Percentiles rank a stretch among this genome's conserved stretches.
phyloP scores from a whole-genome alignment of 2,888 invertebrate genomes.

The Patella pellucida region DNA sequence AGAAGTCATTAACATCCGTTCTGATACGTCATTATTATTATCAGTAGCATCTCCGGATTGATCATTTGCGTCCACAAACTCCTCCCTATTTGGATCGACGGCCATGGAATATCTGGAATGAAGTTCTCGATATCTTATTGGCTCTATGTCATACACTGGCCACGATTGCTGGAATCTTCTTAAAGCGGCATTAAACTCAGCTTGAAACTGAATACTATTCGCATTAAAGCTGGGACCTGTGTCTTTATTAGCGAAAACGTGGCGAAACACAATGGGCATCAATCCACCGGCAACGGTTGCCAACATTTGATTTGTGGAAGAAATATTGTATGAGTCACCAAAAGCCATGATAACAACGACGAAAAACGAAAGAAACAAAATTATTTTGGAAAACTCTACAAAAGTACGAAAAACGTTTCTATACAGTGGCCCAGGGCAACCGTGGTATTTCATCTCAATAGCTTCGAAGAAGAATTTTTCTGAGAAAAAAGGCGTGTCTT shows the following conservation, averaged over 20 bases:
- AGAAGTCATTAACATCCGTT: not conserved
- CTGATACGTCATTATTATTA: not conserved
- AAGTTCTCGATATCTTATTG: not conserved
- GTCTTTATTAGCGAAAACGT: constrained; percentile 46
- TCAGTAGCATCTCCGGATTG: not conserved
- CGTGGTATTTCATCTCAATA: constrained; percentile 48
- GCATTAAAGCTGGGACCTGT: constrained; percentile 51
- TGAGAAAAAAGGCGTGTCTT: constrained; percentile 53
- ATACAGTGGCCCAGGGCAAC: constrained; percentile 55
- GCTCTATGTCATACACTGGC: not conserved
- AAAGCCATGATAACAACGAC: constrained; percentile 52
- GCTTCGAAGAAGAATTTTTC: constrained; percentile 49
- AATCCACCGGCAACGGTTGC: constrained; percentile 53
- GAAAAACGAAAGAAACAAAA: constrained; percentile 54
- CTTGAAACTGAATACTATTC: constrained; percentile 47
- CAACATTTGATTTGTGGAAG: constrained; percentile 55
- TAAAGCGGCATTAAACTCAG: constrained; percentile 36
- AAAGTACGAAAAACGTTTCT: constrained; percentile 41
- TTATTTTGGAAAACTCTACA: constrained; percentile 42
- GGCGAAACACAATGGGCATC: constrained; percentile 49
- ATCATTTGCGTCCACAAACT: not conserved
- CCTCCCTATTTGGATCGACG: not conserved
- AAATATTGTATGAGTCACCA: constrained; percentile 49
- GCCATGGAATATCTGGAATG: not conserved
- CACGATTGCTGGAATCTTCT: not conserved